Evolutionary conservation across 2,888 invertebrate genomes (phyloP).

Genomic region (Clanis bilineata): DNA sequence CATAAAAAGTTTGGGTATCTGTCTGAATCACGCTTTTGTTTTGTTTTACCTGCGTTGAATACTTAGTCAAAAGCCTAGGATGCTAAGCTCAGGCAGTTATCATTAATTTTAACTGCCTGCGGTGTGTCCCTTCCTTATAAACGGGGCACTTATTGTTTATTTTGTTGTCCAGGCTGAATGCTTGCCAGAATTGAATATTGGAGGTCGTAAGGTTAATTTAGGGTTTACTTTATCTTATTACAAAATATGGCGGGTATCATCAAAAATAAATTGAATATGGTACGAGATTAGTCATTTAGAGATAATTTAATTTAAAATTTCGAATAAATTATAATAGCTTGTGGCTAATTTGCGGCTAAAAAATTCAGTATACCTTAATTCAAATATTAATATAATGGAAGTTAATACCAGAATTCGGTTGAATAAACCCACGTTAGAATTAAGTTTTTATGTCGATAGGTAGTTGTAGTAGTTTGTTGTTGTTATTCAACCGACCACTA

Average conservation of each 20-base stretch:
- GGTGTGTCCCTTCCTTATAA: slow-evolving; percentile 31
- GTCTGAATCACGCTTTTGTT: slow-evolving; percentile 33
- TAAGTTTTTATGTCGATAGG: too few relatives aligned
- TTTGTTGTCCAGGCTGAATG: slow-evolving; percentile 16
- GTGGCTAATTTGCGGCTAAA: neutral
- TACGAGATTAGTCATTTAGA: neutral
- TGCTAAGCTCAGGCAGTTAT: slow-evolving; percentile 26
- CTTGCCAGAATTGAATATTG: slow-evolving; percentile 11
- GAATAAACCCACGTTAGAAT: too few relatives aligned
- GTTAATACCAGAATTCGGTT: too few relatives aligned
- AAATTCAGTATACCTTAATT: neutral
- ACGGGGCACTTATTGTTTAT: slow-evolving; percentile 25
- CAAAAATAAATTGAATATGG: neutral
- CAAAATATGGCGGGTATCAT: neutral
- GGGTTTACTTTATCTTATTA: slow-evolving; percentile 3
- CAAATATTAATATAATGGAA: too few relatives aligned
- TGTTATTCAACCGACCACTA: too few relatives aligned
- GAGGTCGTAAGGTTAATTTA: slow-evolving; percentile 6
- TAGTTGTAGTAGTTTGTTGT: too few relatives aligned
- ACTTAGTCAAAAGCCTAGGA: slow-evolving; percentile 28
- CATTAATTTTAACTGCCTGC: slow-evolving; percentile 35
- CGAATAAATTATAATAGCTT: neutral
- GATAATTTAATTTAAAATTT: neutral
- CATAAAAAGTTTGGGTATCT: slow-evolving; percentile 43
- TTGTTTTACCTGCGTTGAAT: slow-evolving; percentile 32